These are phyloP conservation scores for Meteorus sp. DNA, from an alignment of 1,140 invertebrate genomes.

Conservation along the genomic window DNA sequence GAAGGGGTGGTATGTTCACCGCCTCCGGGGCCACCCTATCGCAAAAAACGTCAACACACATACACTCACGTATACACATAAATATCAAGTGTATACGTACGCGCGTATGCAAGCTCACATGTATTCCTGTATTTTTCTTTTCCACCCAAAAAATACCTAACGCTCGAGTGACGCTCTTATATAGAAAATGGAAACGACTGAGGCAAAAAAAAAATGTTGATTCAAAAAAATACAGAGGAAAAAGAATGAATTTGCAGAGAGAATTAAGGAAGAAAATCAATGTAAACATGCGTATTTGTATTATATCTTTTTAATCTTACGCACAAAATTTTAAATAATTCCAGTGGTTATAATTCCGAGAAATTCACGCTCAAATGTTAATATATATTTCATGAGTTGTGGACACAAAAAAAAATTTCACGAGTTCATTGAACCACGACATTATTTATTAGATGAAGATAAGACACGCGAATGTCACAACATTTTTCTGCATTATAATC, in stretches of 20 bases:
- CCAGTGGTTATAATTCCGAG: too few relatives aligned
- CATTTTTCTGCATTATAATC: neutral
- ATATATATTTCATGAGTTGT: too few relatives aligned
- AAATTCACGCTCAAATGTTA: too few relatives aligned
- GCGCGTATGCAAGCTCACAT: neutral
- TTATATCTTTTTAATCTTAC: too few relatives aligned
- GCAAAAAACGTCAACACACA: slow-evolving; percentile 19
- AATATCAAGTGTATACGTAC: neutral
- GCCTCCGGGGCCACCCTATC: slow-evolving; percentile 22
- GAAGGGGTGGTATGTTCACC: slow-evolving; percentile 24
- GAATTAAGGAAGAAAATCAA: too few relatives aligned
- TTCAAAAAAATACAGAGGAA: neutral
- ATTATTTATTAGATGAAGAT: neutral
- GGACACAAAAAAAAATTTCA: slow-evolving; percentile 4
- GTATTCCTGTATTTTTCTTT: slow-evolving; percentile 13
- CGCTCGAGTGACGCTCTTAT: neutral
- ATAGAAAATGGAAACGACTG: too few relatives aligned
- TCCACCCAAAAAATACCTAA: slow-evolving; percentile 13
- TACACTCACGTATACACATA: neutral
- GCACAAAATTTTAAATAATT: too few relatives aligned
- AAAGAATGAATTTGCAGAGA: too few relatives aligned
- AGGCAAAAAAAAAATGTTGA: neutral
- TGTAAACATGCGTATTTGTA: too few relatives aligned
- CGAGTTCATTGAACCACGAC: neutral
- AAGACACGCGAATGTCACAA: neutral